Evolutionary conservation across 2,888 invertebrate species (phyloP), one percentile per base, ranked within the genome.

Genomic region (Zhengitettix transpicula): DNA sequence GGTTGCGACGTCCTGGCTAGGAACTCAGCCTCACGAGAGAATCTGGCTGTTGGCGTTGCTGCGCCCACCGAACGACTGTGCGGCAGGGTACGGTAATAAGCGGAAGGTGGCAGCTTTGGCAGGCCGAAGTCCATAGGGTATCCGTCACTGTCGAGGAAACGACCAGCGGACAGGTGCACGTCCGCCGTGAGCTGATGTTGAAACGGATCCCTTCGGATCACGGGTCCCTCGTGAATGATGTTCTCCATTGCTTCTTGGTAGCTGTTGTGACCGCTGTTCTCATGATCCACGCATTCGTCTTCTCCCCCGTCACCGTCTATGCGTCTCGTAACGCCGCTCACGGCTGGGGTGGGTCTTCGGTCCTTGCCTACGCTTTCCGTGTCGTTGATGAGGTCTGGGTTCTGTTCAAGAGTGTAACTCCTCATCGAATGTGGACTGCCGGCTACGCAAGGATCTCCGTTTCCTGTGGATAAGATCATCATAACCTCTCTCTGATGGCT

Each of bases 361-460:
- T 76, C 76, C 61, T 77, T 75, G 56, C 75, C 78, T 1, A 78
- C 77, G 64, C 77, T 83, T 74, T 85, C 85, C 66, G 83, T 84
- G 70, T 87, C 87, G 73, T 84, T 87, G 71, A 88, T 85, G 70
- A 88, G 77, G 74, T 88, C 87, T 59, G 87, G 87, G 73, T 87
- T 87, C 72, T 83, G 84, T 71, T 87, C 87, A 66, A 70, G 64
- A 63, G 72, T 74, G 66, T 77, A 78, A 64, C 75, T 76, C 60
- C 77, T 71, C 65, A 78, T 65, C 1, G 77, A 73, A 1, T 80
- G 77, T 58, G 83, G 83, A 68, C 82, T 78, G 58, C 75, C 74
- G 76, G 2, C 79, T 79, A 67, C 55, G 59, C 12, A 60, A 55
- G 40, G 40, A 16, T 56, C 59, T 42, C 58, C 58, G 40, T 56